A percentile compares a stretch with the other conserved stretches of the same genome.
phyloP scores from a whole-genome alignment of 2,888 invertebrate species.

The Athalia cordata region DNA sequence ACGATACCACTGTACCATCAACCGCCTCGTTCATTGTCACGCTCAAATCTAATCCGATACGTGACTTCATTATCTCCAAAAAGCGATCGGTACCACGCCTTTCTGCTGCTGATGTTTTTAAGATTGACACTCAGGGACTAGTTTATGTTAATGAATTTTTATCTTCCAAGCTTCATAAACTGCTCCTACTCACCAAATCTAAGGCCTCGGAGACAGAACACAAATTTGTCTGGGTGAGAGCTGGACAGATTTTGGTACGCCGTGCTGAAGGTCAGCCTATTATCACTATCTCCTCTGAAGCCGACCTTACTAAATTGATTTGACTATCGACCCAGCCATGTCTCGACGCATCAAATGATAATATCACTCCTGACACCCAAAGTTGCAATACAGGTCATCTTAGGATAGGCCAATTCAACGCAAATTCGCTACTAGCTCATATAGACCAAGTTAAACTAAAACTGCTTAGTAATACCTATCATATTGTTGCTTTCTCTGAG shows the following conservation, averaged over 20 bases:
- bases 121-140: neutral
- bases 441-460: neutral
- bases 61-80: neutral
- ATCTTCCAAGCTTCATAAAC: neutral
- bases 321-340: neutral
- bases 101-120: neutral
- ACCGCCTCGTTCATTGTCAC: constrained; percentile 2
- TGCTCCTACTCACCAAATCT: neutral
- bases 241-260: neutral
- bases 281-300: neutral
- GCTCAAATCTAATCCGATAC: neutral
- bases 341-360: too few species aligned
- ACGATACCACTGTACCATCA: too few species aligned
- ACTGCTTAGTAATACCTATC: neutral
- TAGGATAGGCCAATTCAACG: neutral
- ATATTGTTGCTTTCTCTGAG: constrained; percentile 22
- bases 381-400: neutral
- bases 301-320: neutral
- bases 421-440: neutral
- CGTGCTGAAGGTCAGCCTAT: neutral
- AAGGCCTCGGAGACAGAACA: neutral
- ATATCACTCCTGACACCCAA: too few species aligned
- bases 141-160: neutral
- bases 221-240: constrained; percentile 9
- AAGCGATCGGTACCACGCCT: neutral